phyloP scores from a whole-genome alignment of 1,140 invertebrate species.

The Arion vulgaris region DNA sequence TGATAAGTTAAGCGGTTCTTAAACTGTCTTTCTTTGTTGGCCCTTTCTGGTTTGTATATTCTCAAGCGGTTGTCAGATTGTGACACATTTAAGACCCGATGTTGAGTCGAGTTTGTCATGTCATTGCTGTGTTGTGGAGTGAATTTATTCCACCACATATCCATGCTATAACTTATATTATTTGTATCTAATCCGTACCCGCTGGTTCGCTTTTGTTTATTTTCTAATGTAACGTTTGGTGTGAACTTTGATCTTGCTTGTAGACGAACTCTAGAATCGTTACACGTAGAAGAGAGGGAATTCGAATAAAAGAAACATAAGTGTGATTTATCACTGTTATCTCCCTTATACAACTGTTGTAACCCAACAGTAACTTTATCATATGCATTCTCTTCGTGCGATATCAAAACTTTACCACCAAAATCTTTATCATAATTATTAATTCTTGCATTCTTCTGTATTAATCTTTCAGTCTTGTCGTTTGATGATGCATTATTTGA shows the following conservation, averaged over 20 bases:
- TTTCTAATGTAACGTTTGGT: background rate
- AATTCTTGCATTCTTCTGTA: background rate
- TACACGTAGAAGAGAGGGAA: no score
- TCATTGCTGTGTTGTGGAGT: background rate
- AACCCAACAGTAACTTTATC: background rate
- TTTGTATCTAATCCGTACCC: background rate
- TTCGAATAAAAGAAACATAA: background rate
- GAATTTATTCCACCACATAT: background rate
- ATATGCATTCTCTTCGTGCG: background rate
- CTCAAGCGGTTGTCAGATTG: no score
- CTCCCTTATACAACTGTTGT: background rate
- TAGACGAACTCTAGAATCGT: background rate
- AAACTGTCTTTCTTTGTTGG: no score
- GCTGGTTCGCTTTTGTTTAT: background rate
- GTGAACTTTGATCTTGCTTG: background rate
- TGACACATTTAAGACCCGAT: no score
- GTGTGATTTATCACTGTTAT: background rate
- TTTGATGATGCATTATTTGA: background rate
- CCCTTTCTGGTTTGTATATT: no score
- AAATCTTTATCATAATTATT: background rate
- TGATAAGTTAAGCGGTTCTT: no score
- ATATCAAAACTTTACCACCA: background rate
- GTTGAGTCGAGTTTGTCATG: no score
- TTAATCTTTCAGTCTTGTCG: background rate
- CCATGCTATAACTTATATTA: background rate